Percentiles rank a stretch among this genome's conserved stretches.
Evolutionary conservation across 2,113 vertebrate species (phyloP).

Genomic region (Gadus chalcogrammus): DNA sequence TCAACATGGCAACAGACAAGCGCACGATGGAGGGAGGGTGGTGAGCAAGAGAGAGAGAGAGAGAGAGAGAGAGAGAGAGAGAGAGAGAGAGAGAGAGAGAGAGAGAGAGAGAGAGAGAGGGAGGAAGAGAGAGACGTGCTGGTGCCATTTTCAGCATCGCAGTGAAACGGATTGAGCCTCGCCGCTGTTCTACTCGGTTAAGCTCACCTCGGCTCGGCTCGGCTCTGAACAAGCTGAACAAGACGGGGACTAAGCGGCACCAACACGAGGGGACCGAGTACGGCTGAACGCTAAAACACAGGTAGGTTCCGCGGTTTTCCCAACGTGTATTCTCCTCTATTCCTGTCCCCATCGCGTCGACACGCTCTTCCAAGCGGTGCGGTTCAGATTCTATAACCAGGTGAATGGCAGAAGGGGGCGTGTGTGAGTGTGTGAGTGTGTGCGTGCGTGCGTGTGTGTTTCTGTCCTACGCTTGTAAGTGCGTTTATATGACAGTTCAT

Average conservation of each 20-base stretch:
- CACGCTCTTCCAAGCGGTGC: no score
- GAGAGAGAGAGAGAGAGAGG: constrained; percentile 26
- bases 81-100: constrained; percentile 17
- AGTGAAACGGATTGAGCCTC: constrained; percentile 66
- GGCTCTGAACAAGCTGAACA: constrained; percentile 48
- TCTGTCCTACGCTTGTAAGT: no score
- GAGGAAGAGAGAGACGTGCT: constrained; percentile 68
- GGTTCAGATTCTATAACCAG: no score
- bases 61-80: constrained; percentile 10
- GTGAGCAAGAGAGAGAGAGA: constrained; percentile 20
- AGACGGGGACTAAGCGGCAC: constrained; percentile 47
- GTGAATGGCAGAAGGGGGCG: constrained; percentile 1
- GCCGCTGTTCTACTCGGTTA: constrained; percentile 54
- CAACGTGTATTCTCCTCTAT: neutral
- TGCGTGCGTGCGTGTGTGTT: no score
- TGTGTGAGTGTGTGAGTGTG: constrained; percentile 15
- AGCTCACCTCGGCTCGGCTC: constrained; percentile 51
- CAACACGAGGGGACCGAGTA: constrained; percentile 46
- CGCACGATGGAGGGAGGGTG: constrained; percentile 37
- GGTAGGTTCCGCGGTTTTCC: constrained; percentile 42
- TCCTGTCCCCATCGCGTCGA: no score
- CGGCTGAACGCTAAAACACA: constrained; percentile 57
- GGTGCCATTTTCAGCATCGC: constrained; percentile 75
- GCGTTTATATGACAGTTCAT: no score
- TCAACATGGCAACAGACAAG: constrained; percentile 75